phyloP scores from a whole-genome alignment of 2,888 invertebrate species.

The Sialis lutaria region DNA sequence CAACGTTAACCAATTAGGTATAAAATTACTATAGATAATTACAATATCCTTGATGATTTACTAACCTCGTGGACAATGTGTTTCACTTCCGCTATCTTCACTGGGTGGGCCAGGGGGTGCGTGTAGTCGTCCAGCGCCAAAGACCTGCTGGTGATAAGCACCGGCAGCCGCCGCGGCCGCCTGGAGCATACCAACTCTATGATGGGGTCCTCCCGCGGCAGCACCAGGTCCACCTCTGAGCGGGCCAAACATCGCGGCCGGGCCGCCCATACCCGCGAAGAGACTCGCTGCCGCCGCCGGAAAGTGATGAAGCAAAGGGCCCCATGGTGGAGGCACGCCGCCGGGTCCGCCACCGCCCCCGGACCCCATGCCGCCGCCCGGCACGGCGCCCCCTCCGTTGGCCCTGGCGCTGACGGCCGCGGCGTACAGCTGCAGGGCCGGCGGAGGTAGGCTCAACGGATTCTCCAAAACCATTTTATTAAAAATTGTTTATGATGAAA shows the following conservation, averaged over 20 bases:
- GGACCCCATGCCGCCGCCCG: constrained; percentile 11
- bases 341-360: constrained; percentile 22
- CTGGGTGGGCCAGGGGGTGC: constrained; percentile 20
- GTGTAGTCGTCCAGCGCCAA: constrained; percentile 2
- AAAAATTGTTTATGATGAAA: no score
- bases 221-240: constrained; percentile 12
- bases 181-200: constrained; percentile 7
- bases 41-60: neutral
- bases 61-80: constrained; percentile 24
- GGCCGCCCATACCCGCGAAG: constrained; percentile 23
- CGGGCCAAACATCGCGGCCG: constrained; percentile 18
- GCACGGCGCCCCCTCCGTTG: constrained; percentile 14
- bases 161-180: constrained; percentile 7
- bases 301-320: constrained; percentile 27
- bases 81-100: constrained; percentile 28
- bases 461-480: constrained; percentile 40
- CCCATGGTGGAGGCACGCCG: constrained; percentile 32
- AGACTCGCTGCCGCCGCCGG: constrained; percentile 23
- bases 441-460: constrained; percentile 40
- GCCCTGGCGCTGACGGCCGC: constrained; percentile 34
- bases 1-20: no score
- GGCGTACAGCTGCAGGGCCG: constrained; percentile 51
- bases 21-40: no score
- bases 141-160: constrained; percentile 5
- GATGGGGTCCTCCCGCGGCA: constrained; percentile 19